phyloP scores from a whole-genome alignment of 2,888 invertebrate species.

The Lissonota sp. region DNA sequence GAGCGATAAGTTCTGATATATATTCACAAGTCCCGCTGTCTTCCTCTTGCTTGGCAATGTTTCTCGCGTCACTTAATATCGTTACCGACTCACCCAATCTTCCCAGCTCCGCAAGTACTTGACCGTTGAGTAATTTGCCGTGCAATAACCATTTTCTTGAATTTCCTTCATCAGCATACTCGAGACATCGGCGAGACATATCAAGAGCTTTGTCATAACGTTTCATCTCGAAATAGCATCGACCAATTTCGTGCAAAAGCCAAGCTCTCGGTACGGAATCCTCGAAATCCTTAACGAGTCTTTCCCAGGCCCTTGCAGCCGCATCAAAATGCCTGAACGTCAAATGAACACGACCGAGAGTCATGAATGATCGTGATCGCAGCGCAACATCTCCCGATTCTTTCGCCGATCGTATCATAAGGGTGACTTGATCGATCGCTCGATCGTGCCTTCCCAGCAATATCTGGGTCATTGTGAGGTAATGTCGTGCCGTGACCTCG shows the following conservation, averaged over 20 bases:
- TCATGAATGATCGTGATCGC: slow-evolving; percentile 70
- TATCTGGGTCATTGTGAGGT: slow-evolving; percentile 74
- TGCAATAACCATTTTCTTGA: slow-evolving; percentile 77
- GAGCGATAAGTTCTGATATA: slow-evolving; percentile 72
- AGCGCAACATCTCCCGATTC: slow-evolving; percentile 65
- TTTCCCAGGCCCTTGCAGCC: slow-evolving; percentile 74
- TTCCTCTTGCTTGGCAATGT: slow-evolving; percentile 67
- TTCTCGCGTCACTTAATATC: slow-evolving; percentile 67
- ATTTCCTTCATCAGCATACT: slow-evolving; percentile 68
- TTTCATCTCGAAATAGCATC: slow-evolving; percentile 76
- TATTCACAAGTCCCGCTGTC: slow-evolving; percentile 69
- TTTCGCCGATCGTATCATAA: slow-evolving; percentile 73
- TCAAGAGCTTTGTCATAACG: slow-evolving; percentile 68
- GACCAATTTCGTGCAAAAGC: slow-evolving; percentile 74
- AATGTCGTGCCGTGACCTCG: slow-evolving; percentile 70
- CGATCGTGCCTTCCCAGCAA: slow-evolving; percentile 75
- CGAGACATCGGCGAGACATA: slow-evolving; percentile 68
- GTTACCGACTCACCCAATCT: slow-evolving; percentile 73
- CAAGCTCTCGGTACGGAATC: slow-evolving; percentile 70
- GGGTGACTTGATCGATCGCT: slow-evolving; percentile 71
- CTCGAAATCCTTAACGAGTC: slow-evolving; percentile 65
- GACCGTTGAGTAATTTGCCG: slow-evolving; percentile 75
- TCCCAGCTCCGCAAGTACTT: slow-evolving; percentile 73
- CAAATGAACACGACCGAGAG: slow-evolving; percentile 77
- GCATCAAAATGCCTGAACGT: slow-evolving; percentile 76